A percentile compares a stretch with the other conserved stretches of the same genome.
phyloP scores from a whole-genome alignment of 2,113 vertebrate species.

The Clarias batrachus region DNA sequence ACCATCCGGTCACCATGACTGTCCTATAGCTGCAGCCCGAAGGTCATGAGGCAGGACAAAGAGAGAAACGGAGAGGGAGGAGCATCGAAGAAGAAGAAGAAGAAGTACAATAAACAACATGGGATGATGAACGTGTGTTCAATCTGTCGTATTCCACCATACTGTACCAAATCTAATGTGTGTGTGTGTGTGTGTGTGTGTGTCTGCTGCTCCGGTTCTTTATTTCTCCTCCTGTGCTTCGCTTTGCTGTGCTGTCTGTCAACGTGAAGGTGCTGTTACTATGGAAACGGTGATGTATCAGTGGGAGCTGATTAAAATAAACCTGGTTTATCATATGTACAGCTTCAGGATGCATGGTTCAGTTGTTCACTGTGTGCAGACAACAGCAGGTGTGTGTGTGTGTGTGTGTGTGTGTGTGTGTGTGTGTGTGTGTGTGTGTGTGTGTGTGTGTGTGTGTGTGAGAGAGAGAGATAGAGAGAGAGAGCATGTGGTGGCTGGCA shows the following conservation, averaged over 20 bases:
- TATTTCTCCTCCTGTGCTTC: too few relatives aligned
- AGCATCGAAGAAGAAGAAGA: too few relatives aligned
- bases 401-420: conserved; percentile 25
- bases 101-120: too few relatives aligned
- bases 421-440: background rate
- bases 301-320: background rate
- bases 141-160: too few relatives aligned
- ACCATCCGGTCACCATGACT: too few relatives aligned
- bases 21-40: too few relatives aligned
- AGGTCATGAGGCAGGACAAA: too few relatives aligned
- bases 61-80: too few relatives aligned
- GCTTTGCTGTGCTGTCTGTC: background rate
- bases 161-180: too few relatives aligned
- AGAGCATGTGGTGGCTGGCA: background rate
- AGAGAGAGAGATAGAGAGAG: background rate
- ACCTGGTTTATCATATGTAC: background rate
- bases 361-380: conserved; percentile 57
- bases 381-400: conserved; percentile 62
- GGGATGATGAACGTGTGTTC: too few relatives aligned
- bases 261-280: background rate
- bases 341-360: conserved; percentile 52
- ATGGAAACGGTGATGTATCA: background rate
- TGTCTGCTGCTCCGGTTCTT: background rate
- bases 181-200: background rate
- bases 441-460: conserved; percentile 9